Evolutionary conservation across 1,140 invertebrate genomes (phyloP), one percentile per base, ranked within the genome.

Genomic region (Pachypsylla venusta): DNA sequence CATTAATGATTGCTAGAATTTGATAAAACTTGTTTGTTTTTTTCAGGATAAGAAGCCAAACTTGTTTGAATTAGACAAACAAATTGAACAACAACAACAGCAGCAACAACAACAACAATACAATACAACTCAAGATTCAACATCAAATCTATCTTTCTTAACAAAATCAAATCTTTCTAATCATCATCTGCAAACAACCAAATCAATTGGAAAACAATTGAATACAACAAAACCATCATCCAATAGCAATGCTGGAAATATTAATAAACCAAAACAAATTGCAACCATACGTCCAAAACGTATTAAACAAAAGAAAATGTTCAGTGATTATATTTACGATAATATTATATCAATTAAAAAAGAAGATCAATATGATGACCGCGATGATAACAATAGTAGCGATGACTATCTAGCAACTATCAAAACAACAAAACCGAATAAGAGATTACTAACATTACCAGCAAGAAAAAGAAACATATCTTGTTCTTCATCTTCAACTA

Each of bases 271-370:
- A 22, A 48, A 48, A 19, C 42, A 48, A 19, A 48, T 48, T 4
- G 42, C 42, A 3, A 48, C 42, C 42, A 19, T 48, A 3, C 42
- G 42, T 10, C 42, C 42, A 4, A 48, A 48, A 22, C 42, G 42
- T 7, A 48, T 48, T 22, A 48, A 48, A n/a, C 42, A 48, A 22
- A 48, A 48, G 42, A 48, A 48, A 48, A 48, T 48, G 42, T 48
- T 48, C 42, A 22, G 22, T 5, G 42, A 48, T 22, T 48, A 19
- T 48, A 22, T 48, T 7, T 48, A 48, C 42, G 42, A 48, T 19
- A 48, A 4, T 22, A 48, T 48, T 16, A 35, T 35, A 16, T 35
- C 30, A 10, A 22, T 48, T 22, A 48, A 48, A 22, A 5, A 19
- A 19, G 42, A 48, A 19, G 42, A 48, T 7, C n/a, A 48, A 5